These are phyloP conservation scores for Therioaphis trifolii DNA, from an alignment of 2,888 invertebrate species.

Conservation along the genomic window DNA sequence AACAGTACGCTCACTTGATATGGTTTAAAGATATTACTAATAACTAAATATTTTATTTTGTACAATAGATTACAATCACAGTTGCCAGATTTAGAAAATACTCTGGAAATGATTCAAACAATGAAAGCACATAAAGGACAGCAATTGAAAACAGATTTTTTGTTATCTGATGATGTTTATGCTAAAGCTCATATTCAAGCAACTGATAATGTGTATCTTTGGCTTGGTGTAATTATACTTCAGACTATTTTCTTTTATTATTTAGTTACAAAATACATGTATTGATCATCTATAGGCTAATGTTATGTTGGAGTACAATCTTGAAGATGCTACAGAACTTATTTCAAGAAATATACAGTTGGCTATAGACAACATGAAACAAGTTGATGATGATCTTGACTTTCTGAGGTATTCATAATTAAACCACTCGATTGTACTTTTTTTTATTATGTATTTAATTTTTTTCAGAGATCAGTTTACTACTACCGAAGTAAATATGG, in stretches of 20 bases:
- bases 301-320: conserved; percentile 95
- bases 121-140: conserved; percentile 80
- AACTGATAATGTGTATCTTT: conserved; percentile 84
- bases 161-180: conserved; percentile 92
- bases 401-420: conserved; percentile 73
- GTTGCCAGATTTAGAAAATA: conserved; percentile 93
- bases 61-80: conserved; percentile 80
- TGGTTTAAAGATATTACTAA: too few species aligned
- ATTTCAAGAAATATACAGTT: conserved; percentile 85
- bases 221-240: conserved; percentile 73
- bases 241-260: conserved; percentile 16
- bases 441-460: not conserved
- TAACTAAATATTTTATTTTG: not conserved
- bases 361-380: conserved; percentile 84
- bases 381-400: conserved; percentile 92
- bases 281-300: conserved; percentile 73
- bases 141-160: conserved; percentile 87
- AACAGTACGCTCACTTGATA: too few species aligned
- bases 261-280: not conserved
- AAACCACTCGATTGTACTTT: not conserved
- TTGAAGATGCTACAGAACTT: conserved; percentile 89
- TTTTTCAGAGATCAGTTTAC: conserved; percentile 91
- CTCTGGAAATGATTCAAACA: conserved; percentile 91
- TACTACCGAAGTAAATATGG: conserved; percentile 99
- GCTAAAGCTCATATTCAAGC: conserved; percentile 87